Evolutionary conservation across 2,888 invertebrate species (phyloP), one percentile per base, ranked within the genome.

Genomic region (Hirtodrosophila alboralis): DNA sequence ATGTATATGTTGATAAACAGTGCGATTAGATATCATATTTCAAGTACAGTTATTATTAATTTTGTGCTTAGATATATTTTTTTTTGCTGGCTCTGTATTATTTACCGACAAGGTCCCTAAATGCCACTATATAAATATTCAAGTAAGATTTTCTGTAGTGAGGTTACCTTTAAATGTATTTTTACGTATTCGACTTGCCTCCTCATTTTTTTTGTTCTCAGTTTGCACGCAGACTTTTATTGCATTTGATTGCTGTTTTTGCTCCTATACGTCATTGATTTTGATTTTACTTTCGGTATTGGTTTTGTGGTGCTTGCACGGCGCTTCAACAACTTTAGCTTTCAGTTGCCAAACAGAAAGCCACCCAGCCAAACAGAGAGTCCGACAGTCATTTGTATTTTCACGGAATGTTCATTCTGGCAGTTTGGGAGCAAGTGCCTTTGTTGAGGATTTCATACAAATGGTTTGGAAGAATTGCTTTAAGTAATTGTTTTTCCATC

Each of bases 371-470:
- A 49, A 47, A 45, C 60, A 62, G 48, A 77, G 37, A 53, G 76
- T 52, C 44, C 60, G 47, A 54, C 54, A 60, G 48, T 60, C 63
- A 47, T 63, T 57, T 68, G 48, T 62, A 66, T 70, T 61, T 66
- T 45, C 41, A 62, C 37, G 69, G 67, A 67, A 59, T 70, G 63
- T 67, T 66, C 67, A 57, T 64, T 71, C 61, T 53, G 57, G 44
- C 67, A 62, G 68, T 70, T 63, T 72, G 48, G 49, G 16, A 59
- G 64, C 61, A 87, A 89, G 84, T 85, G 78, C 84, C 85, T 87
- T 84, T 87, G 89, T 89, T 84, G 75, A 74, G 83, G 72, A 84
- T 86, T 88, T 84, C 62, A 66, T 69, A 72, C 75, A 87, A 87
- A 88, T 87, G 86, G 86, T 59, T 83, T 75, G 83, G 75, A 88